Evolutionary conservation across 2,113 vertebrate species (phyloP).

Genomic region (Bombycilla garrulus): DNA sequence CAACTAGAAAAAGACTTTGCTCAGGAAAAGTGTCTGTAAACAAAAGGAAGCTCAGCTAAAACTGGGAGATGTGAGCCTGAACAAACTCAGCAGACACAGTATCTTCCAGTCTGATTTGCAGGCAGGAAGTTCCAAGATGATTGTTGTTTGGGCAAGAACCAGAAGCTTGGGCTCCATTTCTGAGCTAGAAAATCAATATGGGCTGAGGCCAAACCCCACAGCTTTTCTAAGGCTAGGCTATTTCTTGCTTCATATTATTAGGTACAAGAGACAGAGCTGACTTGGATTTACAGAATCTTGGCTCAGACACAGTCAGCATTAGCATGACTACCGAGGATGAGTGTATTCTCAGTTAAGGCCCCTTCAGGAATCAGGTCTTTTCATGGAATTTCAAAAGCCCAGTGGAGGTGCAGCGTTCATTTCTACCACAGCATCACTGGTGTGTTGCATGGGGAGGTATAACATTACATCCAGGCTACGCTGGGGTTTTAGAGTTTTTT

Average conservation of each 20-base stretch:
- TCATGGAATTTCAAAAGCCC: neutral
- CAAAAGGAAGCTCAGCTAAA: neutral
- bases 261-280: constrained; percentile 34
- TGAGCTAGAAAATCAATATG: constrained; percentile 4
- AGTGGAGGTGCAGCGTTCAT: neutral
- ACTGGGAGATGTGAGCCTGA: neutral
- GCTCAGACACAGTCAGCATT: neutral
- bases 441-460: fast-evolving
- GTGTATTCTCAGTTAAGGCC: neutral
- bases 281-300: constrained; percentile 20
- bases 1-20: neutral
- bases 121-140: neutral
- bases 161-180: constrained; percentile 28
- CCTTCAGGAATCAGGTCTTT: neutral
- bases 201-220: neutral
- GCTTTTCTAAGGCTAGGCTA: constrained; percentile 31
- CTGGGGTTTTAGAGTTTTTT: neutral
- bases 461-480: neutral
- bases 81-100: neutral
- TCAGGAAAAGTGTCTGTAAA: neutral
- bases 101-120: neutral
- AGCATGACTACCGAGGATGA: neutral
- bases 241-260: constrained; percentile 47
- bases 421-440: neutral
- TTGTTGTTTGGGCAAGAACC: neutral